A percentile compares a stretch with the other conserved stretches of the same genome.
Evolutionary conservation across 2,113 vertebrate species (phyloP).

Genomic region (Raja brachyura): DNA sequence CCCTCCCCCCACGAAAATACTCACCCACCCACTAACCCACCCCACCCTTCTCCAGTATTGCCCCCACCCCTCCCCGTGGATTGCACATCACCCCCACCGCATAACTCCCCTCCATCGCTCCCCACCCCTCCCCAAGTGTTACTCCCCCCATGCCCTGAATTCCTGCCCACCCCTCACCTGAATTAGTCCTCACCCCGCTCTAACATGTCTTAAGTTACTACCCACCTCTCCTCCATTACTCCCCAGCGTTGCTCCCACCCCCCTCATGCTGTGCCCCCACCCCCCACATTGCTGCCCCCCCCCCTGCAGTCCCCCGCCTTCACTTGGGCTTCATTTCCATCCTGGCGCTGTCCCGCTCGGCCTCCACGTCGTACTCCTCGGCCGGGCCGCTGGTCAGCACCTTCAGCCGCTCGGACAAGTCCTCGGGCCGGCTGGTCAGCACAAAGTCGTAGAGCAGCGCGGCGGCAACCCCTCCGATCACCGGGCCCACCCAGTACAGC

Average conservation of each 20-base stretch:
- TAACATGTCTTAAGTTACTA: too few species aligned
- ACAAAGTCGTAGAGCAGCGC: conserved; percentile 70
- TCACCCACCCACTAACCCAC: too few species aligned
- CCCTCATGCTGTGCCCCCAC: background rate
- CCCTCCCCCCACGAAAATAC: background rate
- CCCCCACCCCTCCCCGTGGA: too few species aligned
- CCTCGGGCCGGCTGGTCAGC: conserved; percentile 60
- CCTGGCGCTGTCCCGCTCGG: conserved; percentile 58
- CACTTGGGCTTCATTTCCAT: conserved; percentile 74
- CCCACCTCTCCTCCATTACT: too few species aligned
- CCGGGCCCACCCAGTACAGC: conserved; percentile 71
- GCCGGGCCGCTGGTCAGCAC: conserved; percentile 82
- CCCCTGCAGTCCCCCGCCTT: background rate
- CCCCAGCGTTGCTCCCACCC: too few species aligned
- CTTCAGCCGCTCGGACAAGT: conserved; percentile 72
- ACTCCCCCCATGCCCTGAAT: too few species aligned
- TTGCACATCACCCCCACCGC: too few species aligned
- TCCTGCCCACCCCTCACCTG: too few species aligned
- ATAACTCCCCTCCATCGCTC: too few species aligned
- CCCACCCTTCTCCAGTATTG: too few species aligned
- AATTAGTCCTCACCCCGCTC: too few species aligned
- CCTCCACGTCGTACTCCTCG: conserved; percentile 69
- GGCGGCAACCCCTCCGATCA: conserved; percentile 59
- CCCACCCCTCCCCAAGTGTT: too few species aligned
- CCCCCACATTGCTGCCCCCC: background rate